Conservation (phyloP, 2,113 vertebrate species). For the Brachionichthys hirsutus region DNA sequence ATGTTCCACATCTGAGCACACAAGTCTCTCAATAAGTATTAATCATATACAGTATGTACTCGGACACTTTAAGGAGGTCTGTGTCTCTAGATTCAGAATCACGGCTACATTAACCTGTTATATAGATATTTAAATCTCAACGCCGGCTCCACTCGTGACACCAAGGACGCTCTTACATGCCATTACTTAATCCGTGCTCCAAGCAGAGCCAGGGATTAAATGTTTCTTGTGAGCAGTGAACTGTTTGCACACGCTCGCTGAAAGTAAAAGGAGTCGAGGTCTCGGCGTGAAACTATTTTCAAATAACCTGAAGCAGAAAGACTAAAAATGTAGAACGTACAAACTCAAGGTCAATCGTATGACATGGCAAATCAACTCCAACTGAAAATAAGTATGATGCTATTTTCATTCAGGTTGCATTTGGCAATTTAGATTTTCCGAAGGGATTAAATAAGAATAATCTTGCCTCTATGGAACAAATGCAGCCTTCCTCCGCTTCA, state of each 20-base stretch:
- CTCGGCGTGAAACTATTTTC: constrained; percentile 9
- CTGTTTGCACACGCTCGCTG: constrained; percentile 6
- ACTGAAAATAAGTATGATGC: constrained; percentile 45
- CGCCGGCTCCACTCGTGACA: constrained; percentile 34
- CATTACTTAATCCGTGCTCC: background rate
- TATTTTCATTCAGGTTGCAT: constrained; percentile 15
- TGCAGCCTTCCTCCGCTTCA: constrained; percentile 28
- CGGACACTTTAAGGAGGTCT: constrained; percentile 17
- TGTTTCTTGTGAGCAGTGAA: constrained; percentile 1
- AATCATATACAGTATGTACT: background rate
- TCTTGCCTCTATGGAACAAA: constrained; percentile 16
- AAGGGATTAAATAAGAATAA: background rate
- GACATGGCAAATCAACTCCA: constrained; percentile 71
- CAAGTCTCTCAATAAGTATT: constrained; percentile 7
- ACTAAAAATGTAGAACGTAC: constrained; percentile 33
- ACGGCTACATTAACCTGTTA: constrained; percentile 20
- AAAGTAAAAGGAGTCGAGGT: background rate
- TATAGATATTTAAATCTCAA: constrained; percentile 35
- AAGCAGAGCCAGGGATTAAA: constrained; percentile 15
- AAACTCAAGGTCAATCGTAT: constrained; percentile 37
- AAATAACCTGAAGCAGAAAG: constrained; percentile 10
- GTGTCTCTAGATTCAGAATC: constrained; percentile 2
- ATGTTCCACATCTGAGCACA: constrained; percentile 30
- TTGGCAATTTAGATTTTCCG: background rate
- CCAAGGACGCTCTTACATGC: constrained; percentile 53